phyloP scores from a whole-genome alignment of 2,888 invertebrate species.

The Nemotelus nigrinus region DNA sequence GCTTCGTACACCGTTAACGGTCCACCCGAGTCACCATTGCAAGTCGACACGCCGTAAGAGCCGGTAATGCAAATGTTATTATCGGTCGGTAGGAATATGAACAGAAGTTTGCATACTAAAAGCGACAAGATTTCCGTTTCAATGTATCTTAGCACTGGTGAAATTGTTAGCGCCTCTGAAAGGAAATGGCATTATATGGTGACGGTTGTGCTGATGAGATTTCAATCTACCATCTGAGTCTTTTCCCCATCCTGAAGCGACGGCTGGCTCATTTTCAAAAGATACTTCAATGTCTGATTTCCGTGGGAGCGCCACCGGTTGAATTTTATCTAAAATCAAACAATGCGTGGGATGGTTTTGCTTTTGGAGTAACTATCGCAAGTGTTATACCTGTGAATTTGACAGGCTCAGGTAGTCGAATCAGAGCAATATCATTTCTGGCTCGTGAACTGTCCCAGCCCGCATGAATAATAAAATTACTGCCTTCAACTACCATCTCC shows the following conservation, averaged over 20 bases:
- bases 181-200: neutral
- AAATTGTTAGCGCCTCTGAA: constrained; percentile 12
- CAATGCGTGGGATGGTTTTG: neutral
- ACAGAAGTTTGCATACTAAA: neutral
- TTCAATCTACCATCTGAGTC: constrained; percentile 58
- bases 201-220: neutral
- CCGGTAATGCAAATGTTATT: constrained; percentile 34
- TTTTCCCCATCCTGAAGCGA: constrained; percentile 58
- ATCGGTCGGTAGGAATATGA: constrained; percentile 3
- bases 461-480: constrained; percentile 60
- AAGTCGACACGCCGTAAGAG: constrained; percentile 31
- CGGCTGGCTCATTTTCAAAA: neutral
- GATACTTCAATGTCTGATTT: neutral
- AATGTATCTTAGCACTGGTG: constrained; percentile 18
- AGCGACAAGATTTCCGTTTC: neutral
- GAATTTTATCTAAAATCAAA: constrained; percentile 24
- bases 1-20: constrained; percentile 24
- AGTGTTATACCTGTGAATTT: constrained; percentile 53
- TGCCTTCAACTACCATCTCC: constrained; percentile 60
- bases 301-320: constrained; percentile 23
- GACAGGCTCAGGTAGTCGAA: constrained; percentile 59
- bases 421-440: constrained; percentile 62
- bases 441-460: constrained; percentile 62
- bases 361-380: neutral
- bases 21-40: constrained; percentile 48